These are phyloP conservation scores for Mimumesa dahlbomi DNA, from an alignment of 2,888 invertebrate species.

Conservation along the genomic window DNA sequence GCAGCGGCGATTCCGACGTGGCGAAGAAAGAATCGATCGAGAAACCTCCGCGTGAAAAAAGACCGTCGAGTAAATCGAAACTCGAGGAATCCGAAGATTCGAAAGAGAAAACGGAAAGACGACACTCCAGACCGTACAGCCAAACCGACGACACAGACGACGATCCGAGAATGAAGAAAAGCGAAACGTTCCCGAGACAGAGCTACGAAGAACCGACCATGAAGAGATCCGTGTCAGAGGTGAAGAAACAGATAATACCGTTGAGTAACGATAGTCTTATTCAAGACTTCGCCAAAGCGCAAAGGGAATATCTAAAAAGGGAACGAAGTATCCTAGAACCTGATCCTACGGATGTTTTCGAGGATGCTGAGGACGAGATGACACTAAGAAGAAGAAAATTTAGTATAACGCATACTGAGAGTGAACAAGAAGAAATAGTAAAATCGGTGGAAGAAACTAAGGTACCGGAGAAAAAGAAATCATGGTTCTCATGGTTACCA, in stretches of 20 bases:
- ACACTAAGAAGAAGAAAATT: slow-evolving; percentile 62
- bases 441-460: slow-evolving; percentile 56
- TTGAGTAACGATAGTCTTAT: slow-evolving; percentile 70
- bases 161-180: slow-evolving; percentile 81
- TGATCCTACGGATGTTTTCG: slow-evolving; percentile 44
- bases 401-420: slow-evolving; percentile 68
- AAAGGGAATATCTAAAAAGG: slow-evolving; percentile 59
- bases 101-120: slow-evolving; percentile 30
- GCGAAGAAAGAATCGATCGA: slow-evolving; percentile 30
- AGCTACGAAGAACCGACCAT: slow-evolving; percentile 12
- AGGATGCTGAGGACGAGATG: slow-evolving; percentile 30
- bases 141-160: slow-evolving; percentile 48
- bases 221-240: slow-evolving; percentile 53
- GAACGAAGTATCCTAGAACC: slow-evolving; percentile 68
- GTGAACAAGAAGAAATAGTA: slow-evolving; percentile 63
- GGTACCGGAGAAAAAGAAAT: slow-evolving; percentile 62
- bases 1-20: slow-evolving; percentile 36
- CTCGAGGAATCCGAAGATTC: slow-evolving; percentile 34
- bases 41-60: slow-evolving; percentile 37
- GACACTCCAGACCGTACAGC: slow-evolving; percentile 19
- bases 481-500: slow-evolving; percentile 71
- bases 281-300: slow-evolving; percentile 70
- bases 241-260: slow-evolving; percentile 76
- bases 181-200: slow-evolving; percentile 63
- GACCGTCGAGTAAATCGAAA: slow-evolving; percentile 31